These are phyloP conservation scores for Caiman crocodilus DNA, from an alignment of 2,797 vertebrate genomes.

Conservation along the genomic window DNA sequence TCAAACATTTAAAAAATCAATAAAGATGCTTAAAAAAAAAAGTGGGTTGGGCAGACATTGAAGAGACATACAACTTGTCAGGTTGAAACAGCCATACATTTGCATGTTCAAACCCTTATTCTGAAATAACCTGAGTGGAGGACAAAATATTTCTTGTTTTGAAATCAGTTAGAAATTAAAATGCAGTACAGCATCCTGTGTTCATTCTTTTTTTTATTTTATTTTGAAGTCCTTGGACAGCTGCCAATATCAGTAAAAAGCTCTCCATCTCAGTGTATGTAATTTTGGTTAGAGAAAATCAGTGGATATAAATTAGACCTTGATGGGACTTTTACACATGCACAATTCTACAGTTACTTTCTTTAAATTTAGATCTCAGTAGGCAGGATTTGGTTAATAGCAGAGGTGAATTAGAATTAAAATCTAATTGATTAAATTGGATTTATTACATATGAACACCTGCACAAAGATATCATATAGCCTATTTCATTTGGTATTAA, in stretches of 20 bases:
- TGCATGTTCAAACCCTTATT: conserved; percentile 12
- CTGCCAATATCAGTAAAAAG: conserved; percentile 62
- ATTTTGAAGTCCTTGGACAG: conserved; percentile 66
- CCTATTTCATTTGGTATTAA: background rate
- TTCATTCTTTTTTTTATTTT: conserved; percentile 38
- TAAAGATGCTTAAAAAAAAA: background rate
- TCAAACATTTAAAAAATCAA: background rate
- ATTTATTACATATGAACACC: rapidly evolving
- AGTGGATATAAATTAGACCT: conserved; percentile 56
- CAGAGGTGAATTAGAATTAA: conserved; percentile 11
- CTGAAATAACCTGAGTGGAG: conserved; percentile 34
- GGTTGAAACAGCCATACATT: conserved; percentile 38
- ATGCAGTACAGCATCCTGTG: conserved; percentile 47
- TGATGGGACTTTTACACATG: conserved; percentile 60
- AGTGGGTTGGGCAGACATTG: background rate
- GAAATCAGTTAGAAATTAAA: conserved; percentile 76
- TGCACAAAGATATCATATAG: rapidly evolving
- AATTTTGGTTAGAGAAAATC: conserved; percentile 67
- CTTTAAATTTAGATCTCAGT: conserved; percentile 24
- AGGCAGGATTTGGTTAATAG: background rate
- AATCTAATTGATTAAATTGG: background rate
- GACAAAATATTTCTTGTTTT: conserved; percentile 69
- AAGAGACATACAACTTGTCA: conserved; percentile 13
- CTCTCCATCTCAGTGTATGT: conserved; percentile 47
- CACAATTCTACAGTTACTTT: conserved; percentile 39